These are phyloP conservation scores for Acronicta alni DNA, from an alignment of 2,888 invertebrate species.

Conservation along the genomic window DNA sequence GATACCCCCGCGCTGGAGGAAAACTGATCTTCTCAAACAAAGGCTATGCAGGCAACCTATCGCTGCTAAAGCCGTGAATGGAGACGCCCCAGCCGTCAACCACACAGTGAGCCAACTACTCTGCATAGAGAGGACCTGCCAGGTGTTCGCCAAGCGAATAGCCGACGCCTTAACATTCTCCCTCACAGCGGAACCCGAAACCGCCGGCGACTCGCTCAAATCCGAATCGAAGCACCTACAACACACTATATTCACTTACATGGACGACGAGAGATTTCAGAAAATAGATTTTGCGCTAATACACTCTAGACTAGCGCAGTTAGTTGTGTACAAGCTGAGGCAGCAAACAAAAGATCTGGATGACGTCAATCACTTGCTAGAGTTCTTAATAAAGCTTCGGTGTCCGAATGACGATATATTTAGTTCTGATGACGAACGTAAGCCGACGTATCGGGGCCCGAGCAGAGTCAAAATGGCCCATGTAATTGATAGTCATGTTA, in stretches of 20 bases:
- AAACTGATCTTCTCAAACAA: slow-evolving; percentile 77
- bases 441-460: slow-evolving; percentile 70
- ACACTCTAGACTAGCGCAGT: slow-evolving; percentile 91
- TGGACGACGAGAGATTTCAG: slow-evolving; percentile 91
- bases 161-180: slow-evolving; percentile 90
- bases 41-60: slow-evolving; percentile 75
- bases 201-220: slow-evolving; percentile 89
- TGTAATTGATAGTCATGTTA: slow-evolving; percentile 78
- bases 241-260: slow-evolving; percentile 91
- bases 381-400: slow-evolving; percentile 77
- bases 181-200: slow-evolving; percentile 86
- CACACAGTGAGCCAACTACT: slow-evolving; percentile 81
- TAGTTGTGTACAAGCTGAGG: slow-evolving; percentile 90
- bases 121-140: slow-evolving; percentile 84
- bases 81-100: slow-evolving; percentile 69
- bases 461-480: slow-evolving; percentile 74
- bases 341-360: slow-evolving; percentile 80
- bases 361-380: slow-evolving; percentile 77
- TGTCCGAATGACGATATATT: slow-evolving; percentile 87
- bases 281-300: slow-evolving; percentile 91
- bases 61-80: slow-evolving; percentile 66
- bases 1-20: slow-evolving; percentile 72
- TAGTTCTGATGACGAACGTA: slow-evolving; percentile 89
- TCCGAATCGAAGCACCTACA: slow-evolving; percentile 92
- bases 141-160: slow-evolving; percentile 92